These are phyloP conservation scores for Andrena marginata DNA, from an alignment of 2,888 invertebrate genomes.

Conservation along the genomic window DNA sequence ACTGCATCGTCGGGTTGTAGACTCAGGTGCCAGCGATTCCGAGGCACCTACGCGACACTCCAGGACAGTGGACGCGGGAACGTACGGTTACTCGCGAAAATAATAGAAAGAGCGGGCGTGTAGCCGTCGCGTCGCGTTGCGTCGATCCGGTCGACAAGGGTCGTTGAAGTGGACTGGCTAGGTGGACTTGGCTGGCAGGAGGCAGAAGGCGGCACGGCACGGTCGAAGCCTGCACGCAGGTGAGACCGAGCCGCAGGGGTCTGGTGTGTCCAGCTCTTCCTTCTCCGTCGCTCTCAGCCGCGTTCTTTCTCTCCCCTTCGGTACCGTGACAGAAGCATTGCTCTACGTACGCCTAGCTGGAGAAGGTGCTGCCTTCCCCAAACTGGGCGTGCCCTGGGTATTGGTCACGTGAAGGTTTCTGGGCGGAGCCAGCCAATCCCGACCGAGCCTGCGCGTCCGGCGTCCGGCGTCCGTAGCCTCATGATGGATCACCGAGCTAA, in stretches of 20 bases:
- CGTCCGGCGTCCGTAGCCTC: slow-evolving; percentile 79
- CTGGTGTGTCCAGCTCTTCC: slow-evolving; percentile 62
- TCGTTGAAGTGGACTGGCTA: slow-evolving; percentile 72
- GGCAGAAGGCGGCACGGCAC: slow-evolving; percentile 53
- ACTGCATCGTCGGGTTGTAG: neutral
- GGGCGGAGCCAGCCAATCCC: slow-evolving; percentile 81
- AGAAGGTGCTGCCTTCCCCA: slow-evolving; percentile 61
- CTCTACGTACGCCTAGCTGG: slow-evolving; percentile 46
- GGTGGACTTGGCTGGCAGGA: slow-evolving; percentile 68
- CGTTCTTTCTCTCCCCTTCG: neutral
- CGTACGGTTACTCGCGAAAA: slow-evolving; percentile 49
- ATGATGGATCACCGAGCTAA: slow-evolving; percentile 83
- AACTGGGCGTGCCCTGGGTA: slow-evolving; percentile 62
- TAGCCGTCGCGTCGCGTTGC: slow-evolving; percentile 51
- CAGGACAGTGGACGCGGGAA: slow-evolving; percentile 21
- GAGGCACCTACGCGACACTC: slow-evolving; percentile 37
- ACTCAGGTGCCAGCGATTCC: slow-evolving; percentile 38
- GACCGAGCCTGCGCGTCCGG: slow-evolving; percentile 71
- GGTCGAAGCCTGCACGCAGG: slow-evolving; percentile 76
- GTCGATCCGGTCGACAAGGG: slow-evolving; percentile 68
- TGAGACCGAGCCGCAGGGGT: slow-evolving; percentile 76
- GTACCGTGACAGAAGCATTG: slow-evolving; percentile 42
- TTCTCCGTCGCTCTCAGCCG: slow-evolving; percentile 28
- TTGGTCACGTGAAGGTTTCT: slow-evolving; percentile 75
- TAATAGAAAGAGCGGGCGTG: slow-evolving; percentile 42